A percentile compares a stretch with the other conserved stretches of the same genome.
These are phyloP conservation scores for Callyntrura guangdongensis DNA, from an alignment of 2,888 invertebrate species.

Conservation along the genomic window DNA sequence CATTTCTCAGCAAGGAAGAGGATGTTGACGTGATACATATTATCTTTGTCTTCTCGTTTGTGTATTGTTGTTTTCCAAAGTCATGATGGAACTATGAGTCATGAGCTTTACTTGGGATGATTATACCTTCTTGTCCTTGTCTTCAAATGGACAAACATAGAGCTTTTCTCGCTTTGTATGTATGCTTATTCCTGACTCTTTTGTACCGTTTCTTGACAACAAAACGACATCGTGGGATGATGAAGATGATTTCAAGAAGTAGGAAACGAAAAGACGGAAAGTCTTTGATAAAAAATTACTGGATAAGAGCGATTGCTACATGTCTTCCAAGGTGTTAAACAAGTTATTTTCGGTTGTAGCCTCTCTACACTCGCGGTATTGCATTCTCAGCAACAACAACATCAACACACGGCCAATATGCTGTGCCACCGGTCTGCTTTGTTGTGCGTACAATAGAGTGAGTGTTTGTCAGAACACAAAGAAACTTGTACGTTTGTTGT, in stretches of 20 bases:
- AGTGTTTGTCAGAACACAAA: conserved; percentile 22
- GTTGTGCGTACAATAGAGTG: conserved; percentile 8
- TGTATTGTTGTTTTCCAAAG: conserved; percentile 27
- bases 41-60: too few species aligned
- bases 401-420: conserved; percentile 24
- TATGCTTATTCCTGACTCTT: neutral
- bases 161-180: neutral
- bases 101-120: conserved; percentile 80
- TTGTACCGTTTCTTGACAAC: neutral
- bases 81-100: conserved; percentile 79
- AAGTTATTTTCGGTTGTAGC: neutral
- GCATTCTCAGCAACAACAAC: neutral
- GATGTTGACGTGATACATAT: too few species aligned
- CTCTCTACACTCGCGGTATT: neutral
- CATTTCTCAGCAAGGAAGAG: neutral
- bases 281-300: conserved; percentile 59
- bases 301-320: conserved; percentile 21
- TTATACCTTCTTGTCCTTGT: conserved; percentile 67
- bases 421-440: neutral
- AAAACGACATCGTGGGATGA: neutral
- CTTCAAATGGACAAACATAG: conserved; percentile 63
- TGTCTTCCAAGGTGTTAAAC: neutral
- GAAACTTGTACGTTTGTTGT: conserved; percentile 28
- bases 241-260: conserved; percentile 33
- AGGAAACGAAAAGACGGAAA: conserved; percentile 25